Evolutionary conservation across 2,797 vertebrate genomes (phyloP).

Genomic region (Tapera naevia): DNA sequence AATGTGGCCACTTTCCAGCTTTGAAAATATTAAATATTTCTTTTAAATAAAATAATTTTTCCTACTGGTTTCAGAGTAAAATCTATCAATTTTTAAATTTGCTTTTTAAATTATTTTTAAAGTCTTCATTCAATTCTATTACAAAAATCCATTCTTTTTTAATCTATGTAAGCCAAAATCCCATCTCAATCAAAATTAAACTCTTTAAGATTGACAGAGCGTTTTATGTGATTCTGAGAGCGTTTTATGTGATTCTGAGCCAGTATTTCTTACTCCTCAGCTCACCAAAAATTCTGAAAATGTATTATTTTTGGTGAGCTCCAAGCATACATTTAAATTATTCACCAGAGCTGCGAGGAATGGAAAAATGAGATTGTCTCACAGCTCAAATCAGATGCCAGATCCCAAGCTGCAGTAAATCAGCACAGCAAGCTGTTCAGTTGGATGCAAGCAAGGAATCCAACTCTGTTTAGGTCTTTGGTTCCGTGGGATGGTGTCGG

Average conservation of each 20-base stretch:
- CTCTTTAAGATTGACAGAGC: background rate
- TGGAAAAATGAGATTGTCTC: conserved; percentile 34
- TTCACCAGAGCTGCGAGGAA: conserved; percentile 25
- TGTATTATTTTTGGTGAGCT: conserved; percentile 37
- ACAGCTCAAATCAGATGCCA: conserved; percentile 28
- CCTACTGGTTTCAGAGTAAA: background rate
- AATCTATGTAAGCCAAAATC: background rate
- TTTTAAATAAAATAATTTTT: background rate
- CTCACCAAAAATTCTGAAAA: conserved; percentile 39
- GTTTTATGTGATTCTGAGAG: background rate
- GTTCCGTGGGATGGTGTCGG: background rate
- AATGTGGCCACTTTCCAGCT: background rate
- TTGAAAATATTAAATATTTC: background rate
- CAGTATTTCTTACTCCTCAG: conserved; percentile 10
- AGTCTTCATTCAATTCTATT: background rate
- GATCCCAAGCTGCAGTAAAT: conserved; percentile 44
- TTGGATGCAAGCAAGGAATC: background rate
- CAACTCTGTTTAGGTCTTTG: background rate
- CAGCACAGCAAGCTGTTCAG: background rate
- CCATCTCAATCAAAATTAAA: background rate
- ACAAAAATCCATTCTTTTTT: background rate
- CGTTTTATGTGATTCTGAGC: background rate
- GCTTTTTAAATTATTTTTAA: background rate
- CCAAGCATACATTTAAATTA: conserved; percentile 28
- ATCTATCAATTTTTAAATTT: background rate